Conservation (phyloP, 2,888 invertebrate genomes). For the Mythimna ferrago region DNA sequence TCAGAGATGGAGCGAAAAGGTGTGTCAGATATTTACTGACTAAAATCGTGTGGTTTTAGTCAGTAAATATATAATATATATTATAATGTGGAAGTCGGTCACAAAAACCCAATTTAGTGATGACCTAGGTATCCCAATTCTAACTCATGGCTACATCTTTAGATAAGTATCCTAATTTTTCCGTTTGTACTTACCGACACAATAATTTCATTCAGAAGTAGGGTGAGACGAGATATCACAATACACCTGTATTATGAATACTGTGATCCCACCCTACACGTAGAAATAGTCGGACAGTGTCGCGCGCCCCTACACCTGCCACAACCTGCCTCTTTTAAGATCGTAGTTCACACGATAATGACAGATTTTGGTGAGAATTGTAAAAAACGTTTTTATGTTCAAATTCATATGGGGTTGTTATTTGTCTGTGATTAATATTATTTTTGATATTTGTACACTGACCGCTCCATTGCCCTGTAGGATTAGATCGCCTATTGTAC, state of each 20-base stretch:
- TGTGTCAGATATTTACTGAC: too few relatives aligned
- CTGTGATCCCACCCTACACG: slow-evolving; percentile 11
- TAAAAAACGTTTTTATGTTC: slow-evolving; percentile 1
- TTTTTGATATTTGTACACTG: too few relatives aligned
- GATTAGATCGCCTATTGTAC: too few relatives aligned
- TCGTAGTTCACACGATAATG: slow-evolving; percentile 37
- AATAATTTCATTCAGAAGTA: slow-evolving; percentile 11
- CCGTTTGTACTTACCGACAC: background rate
- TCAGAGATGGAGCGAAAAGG: too few relatives aligned
- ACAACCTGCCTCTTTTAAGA: slow-evolving; percentile 43
- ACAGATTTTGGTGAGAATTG: slow-evolving; percentile 17
- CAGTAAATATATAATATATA: too few relatives aligned
- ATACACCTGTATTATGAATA: slow-evolving; percentile 40
- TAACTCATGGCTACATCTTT: background rate
- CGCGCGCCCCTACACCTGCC: slow-evolving; percentile 46
- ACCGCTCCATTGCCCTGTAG: too few relatives aligned
- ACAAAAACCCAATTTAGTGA: background rate
- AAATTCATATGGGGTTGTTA: background rate
- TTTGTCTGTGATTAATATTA: background rate
- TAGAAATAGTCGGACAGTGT: slow-evolving; percentile 45
- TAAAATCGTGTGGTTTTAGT: too few relatives aligned
- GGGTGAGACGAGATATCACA: slow-evolving; percentile 16
- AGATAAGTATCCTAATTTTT: background rate
- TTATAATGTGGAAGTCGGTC: too few relatives aligned
- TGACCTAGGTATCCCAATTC: background rate